Evolutionary conservation across 2,113 vertebrate species (phyloP), one percentile per base, ranked within the genome.

Genomic region (Poecilia latipinna): DNA sequence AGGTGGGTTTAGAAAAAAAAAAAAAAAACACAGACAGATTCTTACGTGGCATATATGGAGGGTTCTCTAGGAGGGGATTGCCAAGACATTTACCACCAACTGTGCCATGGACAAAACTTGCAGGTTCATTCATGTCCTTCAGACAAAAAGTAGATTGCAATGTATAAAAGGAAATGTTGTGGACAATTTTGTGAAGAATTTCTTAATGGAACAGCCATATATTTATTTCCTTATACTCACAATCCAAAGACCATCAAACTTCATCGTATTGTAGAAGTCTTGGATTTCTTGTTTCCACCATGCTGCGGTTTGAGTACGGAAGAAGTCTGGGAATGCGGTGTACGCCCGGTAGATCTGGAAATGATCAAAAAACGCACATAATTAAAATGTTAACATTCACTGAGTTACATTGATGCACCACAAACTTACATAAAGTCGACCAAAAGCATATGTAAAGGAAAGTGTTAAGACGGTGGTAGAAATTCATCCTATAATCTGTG

Each of bases 91-190:
- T 77, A 4, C 86, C 96, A 17, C 88, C 88, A 28, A 95, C 91
- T 3, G 96, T 95, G 0, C 96, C 98, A 2, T 96, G 93, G 54
- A 97, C 87, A 84, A 99, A 99, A 88, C 91, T 94, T 4, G 95
- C 75, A 0, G 97, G 97, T 77, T 99, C 97, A 68, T 99, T 99
- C 98, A 98, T 99, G 83, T 99, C 98, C 98, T 99, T 60, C n/a
- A 81, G 22, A 86, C 29, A 24, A 70, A 57, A 66, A 19, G 66
- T 4, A 75, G 22, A 72, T 22, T 31, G 19, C 8, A 72, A 10
- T 11, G 35, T 28, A 51, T 66, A 13, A 29, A 39, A 48, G 17
- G 4, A 57, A 64, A 72, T 51, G 22, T 12, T 44, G 28, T 28
- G 28, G 48, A 57, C 10, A 57, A n/a, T n/a, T 57, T 57, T 0